Base-by-base conservation (phyloP, 2,888 invertebrate genomes). In the Microctonus hyperodae region DNA sequence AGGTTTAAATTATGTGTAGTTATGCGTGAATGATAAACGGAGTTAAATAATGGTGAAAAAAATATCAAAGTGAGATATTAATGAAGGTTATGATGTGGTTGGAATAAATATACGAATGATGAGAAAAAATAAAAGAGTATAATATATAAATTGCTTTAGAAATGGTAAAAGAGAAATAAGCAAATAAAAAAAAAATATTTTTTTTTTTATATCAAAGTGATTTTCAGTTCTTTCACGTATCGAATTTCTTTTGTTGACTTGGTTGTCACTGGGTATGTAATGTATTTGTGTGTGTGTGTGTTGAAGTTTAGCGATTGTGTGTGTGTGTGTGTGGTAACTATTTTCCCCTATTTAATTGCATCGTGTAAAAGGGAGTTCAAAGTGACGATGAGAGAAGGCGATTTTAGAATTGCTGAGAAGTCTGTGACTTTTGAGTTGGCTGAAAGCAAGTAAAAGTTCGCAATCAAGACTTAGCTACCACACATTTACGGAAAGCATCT, bases 311-410 rank as follows among this genome's bases (percentile, higher is more conserved):
- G n/a, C 37, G 4, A 13, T 13, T 37, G 3, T 37, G 13, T 37
- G n/a, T 37, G 3, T 37, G 13, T 37, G n/a, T 37, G n/a, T 13
- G 4, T n/a, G 5, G 16, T 7, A 20, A 44, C 3, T 7, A 44
- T 44, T 44, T 16, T n/a, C 44, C n/a, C 1, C 16, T 6, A 44
- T 44, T 44, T 44, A 44, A 44, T 44, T 44, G 44, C 44, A 16
- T n/a, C 44, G n/a, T 44, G 44, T 44, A 44, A 44, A 44, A n/a
- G 16, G n/a, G 6, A 44, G 44, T 44, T 44, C 44, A 44, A 44
- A 44, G 44, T 44, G 44, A 37, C 37, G 37, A 37, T 37, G 37
- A 37, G 37, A 37, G 37, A 35, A 35, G 35, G 10, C 9, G 35
- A 35, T 35, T 13, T 44, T 16, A 44, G 44, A 44, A n/a, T 44